These are phyloP conservation scores for Drosophila picticornis DNA, from an alignment of 2,888 invertebrate species.

Conservation along the genomic window DNA sequence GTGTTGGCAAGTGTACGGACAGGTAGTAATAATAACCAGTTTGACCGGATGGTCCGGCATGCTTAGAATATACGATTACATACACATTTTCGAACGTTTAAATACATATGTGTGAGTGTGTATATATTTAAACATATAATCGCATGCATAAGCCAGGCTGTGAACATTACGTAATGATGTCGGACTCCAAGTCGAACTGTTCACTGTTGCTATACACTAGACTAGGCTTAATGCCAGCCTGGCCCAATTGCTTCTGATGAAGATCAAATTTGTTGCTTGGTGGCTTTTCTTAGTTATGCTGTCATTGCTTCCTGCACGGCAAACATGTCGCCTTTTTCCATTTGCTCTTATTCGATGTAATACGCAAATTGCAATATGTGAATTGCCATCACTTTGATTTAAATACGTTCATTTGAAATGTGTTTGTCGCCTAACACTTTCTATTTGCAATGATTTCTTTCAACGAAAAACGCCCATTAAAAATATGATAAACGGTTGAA, in stretches of 20 bases:
- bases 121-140: slow-evolving; percentile 1
- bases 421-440: not conserved
- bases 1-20: slow-evolving; percentile 40
- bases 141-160: slow-evolving; percentile 1
- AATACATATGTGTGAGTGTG: not conserved
- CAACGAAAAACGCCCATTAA: not conserved
- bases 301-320: slow-evolving; percentile 17
- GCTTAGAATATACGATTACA: slow-evolving; percentile 54
- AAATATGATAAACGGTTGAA: not conserved
- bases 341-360: not conserved
- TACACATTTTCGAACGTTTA: not conserved
- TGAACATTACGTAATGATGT: slow-evolving; percentile 46
- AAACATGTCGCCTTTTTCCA: not conserved
- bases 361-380: not conserved
- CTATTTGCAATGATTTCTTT: slow-evolving; percentile 1
- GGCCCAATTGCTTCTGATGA: not conserved
- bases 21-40: slow-evolving; percentile 66
- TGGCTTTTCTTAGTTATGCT: slow-evolving; percentile 6
- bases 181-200: slow-evolving; percentile 3
- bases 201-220: not conserved
- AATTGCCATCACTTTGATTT: not conserved
- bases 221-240: not conserved
- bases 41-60: slow-evolving; percentile 70
- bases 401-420: not conserved
- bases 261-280: slow-evolving; percentile 6